Evolutionary conservation across 64 coral and sea anemone species (phyloP).

Genomic region (Pocillopora damicornis): DNA sequence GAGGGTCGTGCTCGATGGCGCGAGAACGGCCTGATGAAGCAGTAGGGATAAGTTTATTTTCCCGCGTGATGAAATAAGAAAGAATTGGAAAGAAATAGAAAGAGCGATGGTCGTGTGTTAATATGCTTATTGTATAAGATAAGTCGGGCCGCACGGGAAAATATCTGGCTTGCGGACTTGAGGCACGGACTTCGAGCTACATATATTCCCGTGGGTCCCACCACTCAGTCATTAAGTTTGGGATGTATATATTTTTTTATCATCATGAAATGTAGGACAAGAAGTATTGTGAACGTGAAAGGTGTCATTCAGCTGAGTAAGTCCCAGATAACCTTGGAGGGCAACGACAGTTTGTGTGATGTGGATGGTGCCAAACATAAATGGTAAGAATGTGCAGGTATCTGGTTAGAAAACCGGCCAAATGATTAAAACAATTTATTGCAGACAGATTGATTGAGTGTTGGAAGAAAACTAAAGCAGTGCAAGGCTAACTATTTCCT

Average conservation of each 20-base stretch:
- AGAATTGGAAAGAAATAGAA: too few relatives aligned
- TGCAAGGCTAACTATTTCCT: background rate
- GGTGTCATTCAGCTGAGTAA: conserved; percentile 26
- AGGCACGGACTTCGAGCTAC: too few relatives aligned
- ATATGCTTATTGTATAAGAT: too few relatives aligned
- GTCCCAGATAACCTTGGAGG: conserved; percentile 60
- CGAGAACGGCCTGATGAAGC: too few relatives aligned
- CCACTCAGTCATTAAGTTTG: too few relatives aligned
- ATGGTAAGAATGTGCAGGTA: conserved; percentile 28
- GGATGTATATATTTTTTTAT: background rate
- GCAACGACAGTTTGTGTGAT: conserved; percentile 48
- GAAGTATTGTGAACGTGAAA: conserved; percentile 41
- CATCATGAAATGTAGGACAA: conserved; percentile 36
- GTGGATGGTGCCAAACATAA: conserved; percentile 22
- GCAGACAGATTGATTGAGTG: background rate
- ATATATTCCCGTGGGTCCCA: too few relatives aligned
- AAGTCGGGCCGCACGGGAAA: too few relatives aligned
- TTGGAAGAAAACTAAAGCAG: background rate
- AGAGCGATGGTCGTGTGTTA: too few relatives aligned
- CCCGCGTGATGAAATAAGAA: too few relatives aligned
- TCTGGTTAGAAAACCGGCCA: background rate
- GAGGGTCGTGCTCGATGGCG: too few relatives aligned
- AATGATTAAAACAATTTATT: background rate
- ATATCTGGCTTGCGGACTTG: too few relatives aligned
- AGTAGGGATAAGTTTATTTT: too few relatives aligned